Conservation (phyloP, 2,797 vertebrate genomes). For the Pseudopleuronectes americanus region DNA sequence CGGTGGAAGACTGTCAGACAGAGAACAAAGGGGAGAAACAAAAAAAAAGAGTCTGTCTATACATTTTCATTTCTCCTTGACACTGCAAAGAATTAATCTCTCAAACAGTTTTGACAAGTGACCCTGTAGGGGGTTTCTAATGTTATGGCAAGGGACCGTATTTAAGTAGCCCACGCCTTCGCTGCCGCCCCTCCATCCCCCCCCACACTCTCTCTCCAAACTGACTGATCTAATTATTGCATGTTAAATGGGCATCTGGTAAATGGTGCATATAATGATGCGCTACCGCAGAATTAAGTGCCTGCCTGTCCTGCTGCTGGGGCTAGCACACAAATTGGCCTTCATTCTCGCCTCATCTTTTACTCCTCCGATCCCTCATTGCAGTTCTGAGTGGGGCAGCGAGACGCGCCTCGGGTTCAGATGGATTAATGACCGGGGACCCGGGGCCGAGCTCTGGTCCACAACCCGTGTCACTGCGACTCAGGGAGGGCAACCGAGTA, state of each 20-base stretch:
- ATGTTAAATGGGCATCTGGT: slow-evolving; percentile 91
- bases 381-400: slow-evolving; percentile 55
- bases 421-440: slow-evolving; percentile 77
- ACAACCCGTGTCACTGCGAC: slow-evolving; percentile 36
- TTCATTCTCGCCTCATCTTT: slow-evolving; percentile 64
- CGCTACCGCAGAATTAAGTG: slow-evolving; percentile 87
- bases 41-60: slow-evolving; percentile 43
- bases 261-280: slow-evolving; percentile 90
- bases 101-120: slow-evolving; percentile 85
- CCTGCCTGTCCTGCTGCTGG: slow-evolving; percentile 83
- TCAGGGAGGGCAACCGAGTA: slow-evolving; percentile 10
- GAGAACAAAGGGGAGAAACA: slow-evolving; percentile 64
- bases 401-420: slow-evolving; percentile 76
- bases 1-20: slow-evolving; percentile 29
- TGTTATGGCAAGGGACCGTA: slow-evolving; percentile 82
- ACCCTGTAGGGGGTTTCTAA: slow-evolving; percentile 81
- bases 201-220: slow-evolving; percentile 59
- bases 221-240: slow-evolving; percentile 89
- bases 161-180: slow-evolving; percentile 77
- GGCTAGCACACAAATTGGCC: slow-evolving; percentile 85
- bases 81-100: slow-evolving; percentile 79
- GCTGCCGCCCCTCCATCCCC: slow-evolving; percentile 19
- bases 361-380: slow-evolving; percentile 72
- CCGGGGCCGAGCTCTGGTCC: slow-evolving; percentile 59
- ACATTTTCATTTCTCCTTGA: slow-evolving; percentile 57